phyloP scores from a whole-genome alignment of 2,797 vertebrate genomes.

The Acanthurus leucopareius region DNA sequence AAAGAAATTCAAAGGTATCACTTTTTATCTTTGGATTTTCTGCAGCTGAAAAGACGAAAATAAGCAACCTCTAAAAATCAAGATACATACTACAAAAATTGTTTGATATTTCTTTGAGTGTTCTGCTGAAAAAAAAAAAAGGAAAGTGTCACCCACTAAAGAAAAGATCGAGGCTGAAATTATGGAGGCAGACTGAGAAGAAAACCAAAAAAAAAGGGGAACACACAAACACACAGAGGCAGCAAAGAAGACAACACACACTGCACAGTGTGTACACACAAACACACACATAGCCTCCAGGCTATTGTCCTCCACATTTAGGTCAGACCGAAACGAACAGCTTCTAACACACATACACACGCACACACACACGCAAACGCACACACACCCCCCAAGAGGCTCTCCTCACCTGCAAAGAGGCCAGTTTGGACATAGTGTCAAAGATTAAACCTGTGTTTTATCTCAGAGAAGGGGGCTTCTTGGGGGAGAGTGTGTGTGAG shows the following conservation, averaged over 20 bases:
- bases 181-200: constrained; percentile 36
- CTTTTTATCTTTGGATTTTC: neutral
- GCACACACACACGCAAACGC: constrained; percentile 47
- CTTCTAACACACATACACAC: constrained; percentile 57
- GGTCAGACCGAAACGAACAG: constrained; percentile 74
- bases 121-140: no score
- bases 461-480: constrained; percentile 71
- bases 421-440: constrained; percentile 83
- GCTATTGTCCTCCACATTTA: constrained; percentile 82
- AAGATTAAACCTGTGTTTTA: constrained; percentile 85
- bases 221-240: constrained; percentile 54
- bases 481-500: constrained; percentile 47
- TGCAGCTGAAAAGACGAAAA: neutral
- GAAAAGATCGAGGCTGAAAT: constrained; percentile 12
- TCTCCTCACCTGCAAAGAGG: constrained; percentile 81
- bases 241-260: constrained; percentile 49
- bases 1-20: no score
- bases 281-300: constrained; percentile 65
- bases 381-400: constrained; percentile 72
- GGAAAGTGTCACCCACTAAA: constrained; percentile 5
- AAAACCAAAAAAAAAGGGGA: constrained; percentile 37
- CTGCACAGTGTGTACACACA: constrained; percentile 50
- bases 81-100: neutral
- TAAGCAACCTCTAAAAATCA: neutral
- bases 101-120: neutral